Evolutionary conservation across 2,888 invertebrate genomes (phyloP).

Genomic region (Meiosimyza decipiens): DNA sequence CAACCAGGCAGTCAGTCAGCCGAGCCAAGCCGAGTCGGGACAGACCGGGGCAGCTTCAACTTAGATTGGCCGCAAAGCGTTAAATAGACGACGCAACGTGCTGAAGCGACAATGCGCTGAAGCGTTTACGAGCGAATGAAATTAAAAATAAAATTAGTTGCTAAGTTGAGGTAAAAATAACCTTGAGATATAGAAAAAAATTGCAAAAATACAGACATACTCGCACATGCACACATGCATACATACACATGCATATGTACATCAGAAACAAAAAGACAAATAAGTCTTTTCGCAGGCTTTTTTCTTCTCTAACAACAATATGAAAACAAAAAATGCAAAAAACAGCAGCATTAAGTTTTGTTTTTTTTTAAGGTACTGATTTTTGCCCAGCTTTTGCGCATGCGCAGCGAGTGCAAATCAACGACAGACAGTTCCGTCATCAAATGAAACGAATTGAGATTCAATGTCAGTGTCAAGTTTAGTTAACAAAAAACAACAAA

Average conservation of each 20-base stretch:
- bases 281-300: conserved; percentile 4
- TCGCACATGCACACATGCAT: background rate
- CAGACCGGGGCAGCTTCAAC: background rate
- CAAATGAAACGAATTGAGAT: conserved; percentile 37
- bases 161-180: conserved; percentile 27
- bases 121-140: conserved; percentile 1
- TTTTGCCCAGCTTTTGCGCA: conserved; percentile 33
- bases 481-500: conserved; percentile 23
- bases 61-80: background rate
- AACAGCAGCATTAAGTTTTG: too few species aligned
- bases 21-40: background rate
- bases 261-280: conserved; percentile 16
- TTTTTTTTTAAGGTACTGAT: too few species aligned
- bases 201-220: background rate
- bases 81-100: conserved; percentile 6
- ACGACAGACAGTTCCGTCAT: background rate
- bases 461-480: conserved; percentile 51
- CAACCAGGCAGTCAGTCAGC: background rate
- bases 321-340: too few species aligned
- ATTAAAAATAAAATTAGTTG: conserved; percentile 24
- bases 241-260: background rate
- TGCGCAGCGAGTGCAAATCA: conserved; percentile 35
- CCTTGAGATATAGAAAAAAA: conserved; percentile 24
- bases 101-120: too few species aligned
- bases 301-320: background rate